Evolutionary conservation across 2,797 vertebrate species (phyloP).

Genomic region (Coregonus suidteri): DNA sequence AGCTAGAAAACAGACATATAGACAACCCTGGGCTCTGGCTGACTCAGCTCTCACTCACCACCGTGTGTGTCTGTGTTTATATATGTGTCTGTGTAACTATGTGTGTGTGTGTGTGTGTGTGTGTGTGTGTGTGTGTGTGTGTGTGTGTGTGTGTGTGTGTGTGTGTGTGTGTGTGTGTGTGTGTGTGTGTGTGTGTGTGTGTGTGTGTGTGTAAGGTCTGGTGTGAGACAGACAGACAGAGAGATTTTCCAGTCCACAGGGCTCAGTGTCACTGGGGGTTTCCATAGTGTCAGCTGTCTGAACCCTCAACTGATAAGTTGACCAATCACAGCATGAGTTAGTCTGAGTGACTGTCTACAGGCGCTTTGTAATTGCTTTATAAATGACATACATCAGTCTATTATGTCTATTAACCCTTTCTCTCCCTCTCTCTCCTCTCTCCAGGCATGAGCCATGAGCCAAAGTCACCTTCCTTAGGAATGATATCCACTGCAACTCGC

Average conservation of each 20-base stretch:
- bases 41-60: not conserved
- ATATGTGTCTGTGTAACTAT: not conserved
- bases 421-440: slow-evolving; percentile 43
- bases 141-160: not conserved
- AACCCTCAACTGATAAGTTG: slow-evolving; percentile 10
- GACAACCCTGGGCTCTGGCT: slow-evolving; percentile 31
- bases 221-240: not conserved
- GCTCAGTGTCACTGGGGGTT: not conserved
- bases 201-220: slow-evolving; percentile 18
- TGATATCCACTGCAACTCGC: slow-evolving; percentile 97
- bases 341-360: slow-evolving; percentile 1
- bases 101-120: not conserved
- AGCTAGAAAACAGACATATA: slow-evolving; percentile 68
- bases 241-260: not conserved
- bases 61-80: not conserved
- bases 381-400: slow-evolving; percentile 4
- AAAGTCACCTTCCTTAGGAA: slow-evolving; percentile 99
- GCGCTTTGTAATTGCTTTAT: slow-evolving; percentile 2
- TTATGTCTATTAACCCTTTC: slow-evolving; percentile 28
- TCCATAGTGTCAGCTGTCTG: not conserved
- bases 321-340: slow-evolving; percentile 23
- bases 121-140: not conserved
- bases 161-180: not conserved
- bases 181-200: slow-evolving; percentile 17
- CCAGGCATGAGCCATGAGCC: slow-evolving; percentile 99